These are phyloP conservation scores for Xestia rhomboidea DNA, from an alignment of 2,888 invertebrate species.

Conservation along the genomic window DNA sequence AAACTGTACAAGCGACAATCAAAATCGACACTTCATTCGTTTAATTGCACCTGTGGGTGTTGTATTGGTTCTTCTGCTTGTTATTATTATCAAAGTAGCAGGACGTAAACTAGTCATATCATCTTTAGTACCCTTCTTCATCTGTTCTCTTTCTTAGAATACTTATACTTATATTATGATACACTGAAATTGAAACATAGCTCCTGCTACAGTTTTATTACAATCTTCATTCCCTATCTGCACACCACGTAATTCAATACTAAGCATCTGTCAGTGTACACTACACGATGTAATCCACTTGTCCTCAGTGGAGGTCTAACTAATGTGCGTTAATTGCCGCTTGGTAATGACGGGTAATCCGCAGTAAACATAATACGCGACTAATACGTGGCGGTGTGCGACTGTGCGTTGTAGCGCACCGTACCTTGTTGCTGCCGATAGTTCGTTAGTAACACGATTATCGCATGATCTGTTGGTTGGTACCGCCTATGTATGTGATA, in stretches of 20 bases:
- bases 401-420: slow-evolving; percentile 9
- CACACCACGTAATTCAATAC: not conserved
- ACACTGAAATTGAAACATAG: not conserved
- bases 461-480: not conserved
- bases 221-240: not conserved
- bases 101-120: not conserved
- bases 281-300: slow-evolving; percentile 51
- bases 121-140: not conserved
- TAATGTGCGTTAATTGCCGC: slow-evolving; percentile 63
- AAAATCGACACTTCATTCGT: not conserved
- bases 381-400: slow-evolving; percentile 22
- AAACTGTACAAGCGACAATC: slow-evolving; percentile 84
- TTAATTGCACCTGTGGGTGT: not conserved
- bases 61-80: not conserved
- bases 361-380: slow-evolving; percentile 33
- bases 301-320: slow-evolving; percentile 57
- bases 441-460: slow-evolving; percentile 34
- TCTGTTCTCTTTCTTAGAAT: not conserved
- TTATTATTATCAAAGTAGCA: not conserved
- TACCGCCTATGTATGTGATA: not conserved
- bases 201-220: not conserved
- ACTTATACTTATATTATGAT: not conserved
- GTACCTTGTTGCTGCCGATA: slow-evolving; percentile 30
- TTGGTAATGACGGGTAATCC: slow-evolving; percentile 55
- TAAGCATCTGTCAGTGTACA: slow-evolving; percentile 2